These are phyloP conservation scores for Endomychus coccineus DNA, from an alignment of 2,888 invertebrate species.

Conservation along the genomic window DNA sequence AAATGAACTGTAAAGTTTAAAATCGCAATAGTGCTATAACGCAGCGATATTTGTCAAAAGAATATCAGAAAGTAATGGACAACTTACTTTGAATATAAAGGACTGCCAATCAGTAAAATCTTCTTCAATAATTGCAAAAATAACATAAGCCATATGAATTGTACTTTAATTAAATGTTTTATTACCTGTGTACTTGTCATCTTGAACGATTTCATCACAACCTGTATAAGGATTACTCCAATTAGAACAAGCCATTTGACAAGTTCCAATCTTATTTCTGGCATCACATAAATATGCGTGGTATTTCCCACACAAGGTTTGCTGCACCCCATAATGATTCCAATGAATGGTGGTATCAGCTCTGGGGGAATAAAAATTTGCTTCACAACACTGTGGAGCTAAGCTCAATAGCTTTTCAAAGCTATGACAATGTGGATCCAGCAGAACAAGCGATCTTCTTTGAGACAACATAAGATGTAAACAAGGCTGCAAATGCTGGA, in stretches of 20 bases:
- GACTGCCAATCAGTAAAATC: background rate
- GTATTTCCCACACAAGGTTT: constrained; percentile 71
- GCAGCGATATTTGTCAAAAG: too few relatives aligned
- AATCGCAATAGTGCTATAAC: too few relatives aligned
- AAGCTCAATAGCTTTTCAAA: constrained; percentile 69
- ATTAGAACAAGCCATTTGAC: constrained; percentile 62
- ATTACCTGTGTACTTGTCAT: constrained; percentile 8
- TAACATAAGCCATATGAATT: constrained; percentile 1
- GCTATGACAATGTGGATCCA: constrained; percentile 66
- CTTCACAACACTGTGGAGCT: constrained; percentile 59
- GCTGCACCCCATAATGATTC: constrained; percentile 51
- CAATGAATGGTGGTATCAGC: constrained; percentile 37
- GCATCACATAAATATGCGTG: constrained; percentile 85
- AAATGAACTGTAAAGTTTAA: too few relatives aligned
- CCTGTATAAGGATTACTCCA: constrained; percentile 81
- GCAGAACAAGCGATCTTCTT: constrained; percentile 58
- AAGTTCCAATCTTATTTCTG: constrained; percentile 65
- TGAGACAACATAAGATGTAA: constrained; percentile 78
- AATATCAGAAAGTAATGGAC: too few relatives aligned
- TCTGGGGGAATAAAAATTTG: constrained; percentile 20
- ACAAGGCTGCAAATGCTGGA: constrained; percentile 76
- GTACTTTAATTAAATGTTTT: too few relatives aligned
- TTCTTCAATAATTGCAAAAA: constrained; percentile 3
- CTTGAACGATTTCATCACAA: constrained; percentile 35
- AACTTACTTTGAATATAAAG: too few relatives aligned